A percentile compares a stretch with the other conserved stretches of the same genome.
Evolutionary conservation across 2,113 vertebrate species (phyloP).

Genomic region (Pomatorhinus ruficollis): DNA sequence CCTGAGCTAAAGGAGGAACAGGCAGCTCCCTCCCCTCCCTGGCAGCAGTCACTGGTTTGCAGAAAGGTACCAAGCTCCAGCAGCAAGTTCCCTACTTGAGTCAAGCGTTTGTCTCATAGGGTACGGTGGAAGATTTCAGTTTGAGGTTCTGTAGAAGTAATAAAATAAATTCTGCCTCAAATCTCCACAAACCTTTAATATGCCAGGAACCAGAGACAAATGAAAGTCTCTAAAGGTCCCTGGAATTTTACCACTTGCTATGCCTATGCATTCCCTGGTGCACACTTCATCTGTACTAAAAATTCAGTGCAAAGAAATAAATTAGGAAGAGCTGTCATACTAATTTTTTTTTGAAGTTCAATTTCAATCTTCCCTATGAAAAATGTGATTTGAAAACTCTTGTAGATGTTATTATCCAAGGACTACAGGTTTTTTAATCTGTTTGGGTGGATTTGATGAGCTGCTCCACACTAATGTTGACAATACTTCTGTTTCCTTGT

Average conservation of each 20-base stretch:
- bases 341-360: background rate
- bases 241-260: background rate
- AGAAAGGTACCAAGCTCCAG: background rate
- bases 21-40: background rate
- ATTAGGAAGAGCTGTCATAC: background rate
- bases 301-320: background rate
- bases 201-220: background rate
- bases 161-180: background rate
- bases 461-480: background rate
- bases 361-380: background rate
- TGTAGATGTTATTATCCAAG: background rate
- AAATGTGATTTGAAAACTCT: background rate
- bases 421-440: background rate
- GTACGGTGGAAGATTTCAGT: background rate
- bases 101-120: background rate
- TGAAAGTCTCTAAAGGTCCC: background rate
- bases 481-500: background rate
- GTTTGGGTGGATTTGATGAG: background rate
- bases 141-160: background rate
- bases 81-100: background rate
- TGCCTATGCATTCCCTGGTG: background rate
- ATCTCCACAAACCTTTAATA: background rate
- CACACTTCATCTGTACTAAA: background rate
- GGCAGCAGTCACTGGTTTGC: background rate
- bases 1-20: background rate